phyloP scores from a whole-genome alignment of 2,113 vertebrate species.

The Microtus oregoni region DNA sequence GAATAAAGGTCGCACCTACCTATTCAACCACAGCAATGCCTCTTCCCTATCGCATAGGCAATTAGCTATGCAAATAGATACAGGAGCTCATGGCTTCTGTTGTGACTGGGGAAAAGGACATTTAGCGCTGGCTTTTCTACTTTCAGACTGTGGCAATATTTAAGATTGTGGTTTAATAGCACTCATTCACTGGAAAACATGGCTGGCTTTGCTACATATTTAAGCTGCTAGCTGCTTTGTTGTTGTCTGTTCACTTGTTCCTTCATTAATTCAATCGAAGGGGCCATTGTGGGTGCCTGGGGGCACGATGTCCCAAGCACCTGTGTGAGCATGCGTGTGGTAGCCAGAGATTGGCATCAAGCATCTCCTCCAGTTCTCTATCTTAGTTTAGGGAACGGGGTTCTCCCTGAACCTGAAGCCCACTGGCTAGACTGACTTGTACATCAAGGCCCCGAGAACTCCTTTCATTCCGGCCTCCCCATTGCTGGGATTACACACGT shows the following conservation, averaged over 20 bases:
- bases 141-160: neutral
- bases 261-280: neutral
- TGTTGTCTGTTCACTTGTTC: neutral
- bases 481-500: no score
- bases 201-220: neutral
- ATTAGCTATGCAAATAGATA: neutral
- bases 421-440: neutral
- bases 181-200: slow-evolving; percentile 1
- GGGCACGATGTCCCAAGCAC: neutral
- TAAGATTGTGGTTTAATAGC: neutral
- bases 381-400: neutral
- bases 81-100: neutral
- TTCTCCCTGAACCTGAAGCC: neutral
- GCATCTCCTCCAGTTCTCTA: neutral
- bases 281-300: neutral
- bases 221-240: neutral
- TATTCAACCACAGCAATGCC: neutral
- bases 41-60: neutral
- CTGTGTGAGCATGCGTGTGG: no score
- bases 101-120: neutral
- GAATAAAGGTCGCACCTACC: neutral
- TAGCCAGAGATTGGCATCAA: neutral
- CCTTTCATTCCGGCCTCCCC: neutral
- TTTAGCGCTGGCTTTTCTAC: no score
- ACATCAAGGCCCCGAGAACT: neutral